These are phyloP conservation scores for Onychomys arenicola DNA, from an alignment of 2,797 vertebrate species.

Conservation along the genomic window DNA sequence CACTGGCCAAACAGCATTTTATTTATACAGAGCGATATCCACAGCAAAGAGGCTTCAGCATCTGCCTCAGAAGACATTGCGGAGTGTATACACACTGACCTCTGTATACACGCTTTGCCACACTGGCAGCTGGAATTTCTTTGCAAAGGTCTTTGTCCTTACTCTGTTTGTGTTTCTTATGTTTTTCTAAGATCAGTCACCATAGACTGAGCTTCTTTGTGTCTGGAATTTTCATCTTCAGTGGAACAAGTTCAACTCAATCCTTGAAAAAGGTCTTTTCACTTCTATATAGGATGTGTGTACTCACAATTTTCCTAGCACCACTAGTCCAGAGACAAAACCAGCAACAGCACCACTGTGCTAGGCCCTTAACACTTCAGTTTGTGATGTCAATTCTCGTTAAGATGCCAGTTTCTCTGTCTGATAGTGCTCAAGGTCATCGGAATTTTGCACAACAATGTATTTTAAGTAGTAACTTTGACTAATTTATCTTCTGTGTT, in stretches of 20 bases:
- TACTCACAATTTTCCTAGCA: not conserved
- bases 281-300: not conserved
- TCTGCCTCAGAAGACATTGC: not conserved
- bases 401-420: not conserved
- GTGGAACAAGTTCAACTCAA: not conserved
- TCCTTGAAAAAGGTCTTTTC: not conserved
- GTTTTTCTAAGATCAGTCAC: not conserved
- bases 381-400: not conserved
- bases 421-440: not conserved
- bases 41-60: no score
- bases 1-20: no score
- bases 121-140: not conserved
- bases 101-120: not conserved
- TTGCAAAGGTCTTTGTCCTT: not conserved
- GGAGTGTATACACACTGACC: not conserved
- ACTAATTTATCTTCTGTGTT: not conserved
- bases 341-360: not conserved
- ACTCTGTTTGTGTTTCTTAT: not conserved
- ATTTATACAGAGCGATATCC: no score
- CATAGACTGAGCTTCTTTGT: not conserved
- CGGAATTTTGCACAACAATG: not conserved
- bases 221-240: not conserved
- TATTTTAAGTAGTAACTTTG: not conserved
- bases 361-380: not conserved
- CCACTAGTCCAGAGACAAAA: not conserved